phyloP scores from a whole-genome alignment of 2,888 invertebrate species.

The Aspidiotus destructor region DNA sequence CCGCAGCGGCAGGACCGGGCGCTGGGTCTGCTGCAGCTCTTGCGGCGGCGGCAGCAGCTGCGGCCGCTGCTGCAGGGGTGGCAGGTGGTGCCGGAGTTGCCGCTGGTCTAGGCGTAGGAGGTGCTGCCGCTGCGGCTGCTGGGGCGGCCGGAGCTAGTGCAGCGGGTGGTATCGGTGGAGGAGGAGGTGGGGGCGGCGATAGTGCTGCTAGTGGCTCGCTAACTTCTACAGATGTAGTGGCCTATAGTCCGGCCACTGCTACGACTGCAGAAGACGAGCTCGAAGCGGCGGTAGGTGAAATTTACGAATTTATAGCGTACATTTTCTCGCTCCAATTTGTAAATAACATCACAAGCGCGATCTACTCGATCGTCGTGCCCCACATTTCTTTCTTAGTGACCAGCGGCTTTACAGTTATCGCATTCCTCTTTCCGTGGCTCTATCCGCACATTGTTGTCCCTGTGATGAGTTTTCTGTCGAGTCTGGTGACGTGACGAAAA shows the following conservation, averaged over 20 bases:
- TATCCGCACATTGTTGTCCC: conserved; percentile 43
- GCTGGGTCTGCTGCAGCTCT: conserved; percentile 6
- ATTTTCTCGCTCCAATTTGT: conserved; percentile 40
- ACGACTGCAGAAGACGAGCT: conserved; percentile 7
- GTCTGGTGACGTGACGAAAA: conserved; percentile 10
- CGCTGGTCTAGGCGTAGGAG: conserved; percentile 14
- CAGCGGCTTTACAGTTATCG: conserved; percentile 52
- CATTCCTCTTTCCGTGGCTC: conserved; percentile 56
- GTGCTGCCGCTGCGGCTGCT: conserved; percentile 9
- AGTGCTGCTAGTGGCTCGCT: conserved; percentile 34
- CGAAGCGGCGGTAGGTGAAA: neutral
- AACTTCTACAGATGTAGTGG: conserved; percentile 11
- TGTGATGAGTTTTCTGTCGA: conserved; percentile 21
- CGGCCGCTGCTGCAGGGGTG: conserved; percentile 35
- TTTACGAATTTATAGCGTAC: conserved; percentile 11
- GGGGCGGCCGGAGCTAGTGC: conserved; percentile 35
- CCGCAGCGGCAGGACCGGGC: neutral
- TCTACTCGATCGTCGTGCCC: conserved; percentile 53
- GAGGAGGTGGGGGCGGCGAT: conserved; percentile 26
- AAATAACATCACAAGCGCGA: conserved; percentile 51
- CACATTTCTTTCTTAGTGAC: conserved; percentile 55
- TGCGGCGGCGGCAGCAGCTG: conserved; percentile 33
- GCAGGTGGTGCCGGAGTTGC: conserved; percentile 31
- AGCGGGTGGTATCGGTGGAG: conserved; percentile 34
- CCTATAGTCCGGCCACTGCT: conserved; percentile 10